These are phyloP conservation scores for Danio jaintianensis DNA, from an alignment of 2,797 vertebrate genomes.

Conservation along the genomic window DNA sequence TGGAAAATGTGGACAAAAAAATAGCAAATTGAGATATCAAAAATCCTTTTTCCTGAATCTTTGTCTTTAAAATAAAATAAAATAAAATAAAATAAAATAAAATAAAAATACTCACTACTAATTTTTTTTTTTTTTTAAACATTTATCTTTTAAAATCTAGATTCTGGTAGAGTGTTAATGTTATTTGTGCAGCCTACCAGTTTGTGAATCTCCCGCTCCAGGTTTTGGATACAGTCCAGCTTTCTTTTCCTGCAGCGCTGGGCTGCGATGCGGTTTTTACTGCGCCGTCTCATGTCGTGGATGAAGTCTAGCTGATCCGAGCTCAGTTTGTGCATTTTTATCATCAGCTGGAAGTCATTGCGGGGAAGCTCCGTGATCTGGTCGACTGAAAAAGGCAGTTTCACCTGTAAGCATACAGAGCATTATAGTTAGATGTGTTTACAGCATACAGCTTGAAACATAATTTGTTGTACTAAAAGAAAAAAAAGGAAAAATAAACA, in stretches of 20 bases:
- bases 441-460: not conserved
- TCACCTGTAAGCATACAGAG: slow-evolving; percentile 79
- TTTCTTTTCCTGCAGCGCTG: slow-evolving; percentile 96
- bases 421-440: not conserved
- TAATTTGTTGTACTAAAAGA: not conserved
- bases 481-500: not conserved
- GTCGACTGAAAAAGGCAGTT: slow-evolving; percentile 94
- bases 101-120: too few species aligned
- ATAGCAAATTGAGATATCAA: too few species aligned
- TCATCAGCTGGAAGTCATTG: slow-evolving; percentile 97
- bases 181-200: slow-evolving; percentile 78
- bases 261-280: slow-evolving; percentile 94
- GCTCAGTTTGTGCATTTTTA: slow-evolving; percentile 96
- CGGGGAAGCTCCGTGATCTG: slow-evolving; percentile 96
- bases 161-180: not conserved
- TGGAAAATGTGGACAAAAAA: too few species aligned
- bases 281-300: slow-evolving; percentile 90
- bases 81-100: too few species aligned
- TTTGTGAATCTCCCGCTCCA: slow-evolving; percentile 94
- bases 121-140: too few species aligned
- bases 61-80: too few species aligned
- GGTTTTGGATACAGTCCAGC: slow-evolving; percentile 96
- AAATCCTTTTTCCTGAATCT: too few species aligned
- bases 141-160: too few species aligned
- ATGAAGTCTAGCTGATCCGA: slow-evolving; percentile 96